These are phyloP conservation scores for Polydrusus cervinus DNA, from an alignment of 2,888 invertebrate genomes.

Conservation along the genomic window DNA sequence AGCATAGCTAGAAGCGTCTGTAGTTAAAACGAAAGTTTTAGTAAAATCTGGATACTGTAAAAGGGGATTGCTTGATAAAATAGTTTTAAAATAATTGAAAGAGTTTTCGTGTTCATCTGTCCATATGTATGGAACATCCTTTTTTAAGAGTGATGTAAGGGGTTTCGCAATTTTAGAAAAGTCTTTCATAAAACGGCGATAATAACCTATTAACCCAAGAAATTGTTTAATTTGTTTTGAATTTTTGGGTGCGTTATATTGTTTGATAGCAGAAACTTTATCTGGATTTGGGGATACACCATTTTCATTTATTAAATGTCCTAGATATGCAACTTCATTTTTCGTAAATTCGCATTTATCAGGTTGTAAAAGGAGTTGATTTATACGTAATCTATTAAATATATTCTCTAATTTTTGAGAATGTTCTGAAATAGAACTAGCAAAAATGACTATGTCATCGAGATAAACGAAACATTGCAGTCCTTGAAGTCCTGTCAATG, in stretches of 20 bases:
- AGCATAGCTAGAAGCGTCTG: slow-evolving; percentile 45
- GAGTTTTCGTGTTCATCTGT: slow-evolving; percentile 50
- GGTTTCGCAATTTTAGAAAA: slow-evolving; percentile 62
- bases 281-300: slow-evolving; percentile 66
- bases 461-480: slow-evolving; percentile 54
- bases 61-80: slow-evolving; percentile 50
- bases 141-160: slow-evolving; percentile 54
- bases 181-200: slow-evolving; percentile 61
- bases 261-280: slow-evolving; percentile 58
- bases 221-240: slow-evolving; percentile 63
- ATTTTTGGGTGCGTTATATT: slow-evolving; percentile 62
- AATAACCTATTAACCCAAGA: slow-evolving; percentile 63
- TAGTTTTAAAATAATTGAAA: slow-evolving; percentile 56
- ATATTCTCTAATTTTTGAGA: slow-evolving; percentile 59
- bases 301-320: slow-evolving; percentile 64
- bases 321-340: slow-evolving; percentile 66
- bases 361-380: slow-evolving; percentile 51
- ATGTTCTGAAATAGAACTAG: slow-evolving; percentile 21
- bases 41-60: slow-evolving; percentile 52
- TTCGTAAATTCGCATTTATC: slow-evolving; percentile 66
- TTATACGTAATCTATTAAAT: slow-evolving; percentile 61
- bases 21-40: slow-evolving; percentile 46
- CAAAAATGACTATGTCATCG: slow-evolving; percentile 58
- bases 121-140: slow-evolving; percentile 50
- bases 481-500: slow-evolving; percentile 17